These are phyloP conservation scores for Diabrotica virgifera DNA, from an alignment of 1,140 invertebrate species.

Conservation along the genomic window DNA sequence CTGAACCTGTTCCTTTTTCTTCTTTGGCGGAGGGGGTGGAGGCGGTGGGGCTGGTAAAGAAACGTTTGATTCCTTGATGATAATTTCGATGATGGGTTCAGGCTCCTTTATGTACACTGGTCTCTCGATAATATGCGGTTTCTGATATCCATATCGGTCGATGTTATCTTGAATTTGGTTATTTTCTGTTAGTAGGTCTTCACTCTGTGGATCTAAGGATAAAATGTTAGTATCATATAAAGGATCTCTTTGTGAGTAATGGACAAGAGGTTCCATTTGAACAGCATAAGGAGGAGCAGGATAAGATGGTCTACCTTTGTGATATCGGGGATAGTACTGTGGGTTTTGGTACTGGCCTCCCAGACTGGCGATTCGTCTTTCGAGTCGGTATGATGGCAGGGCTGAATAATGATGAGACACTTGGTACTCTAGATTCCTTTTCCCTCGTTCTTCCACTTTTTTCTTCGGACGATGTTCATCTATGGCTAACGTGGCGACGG, in stretches of 20 bases:
- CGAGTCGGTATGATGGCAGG: slow-evolving; percentile 52
- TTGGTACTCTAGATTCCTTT: slow-evolving; percentile 55
- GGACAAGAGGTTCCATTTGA: slow-evolving; percentile 74
- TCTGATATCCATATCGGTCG: slow-evolving; percentile 40
- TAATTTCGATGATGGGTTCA: slow-evolving; percentile 87
- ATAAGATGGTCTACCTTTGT: slow-evolving; percentile 52
- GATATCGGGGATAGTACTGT: slow-evolving; percentile 44
- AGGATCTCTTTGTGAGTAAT: slow-evolving; percentile 75
- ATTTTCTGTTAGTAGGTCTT: slow-evolving; percentile 51
- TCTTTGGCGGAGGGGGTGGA: slow-evolving; percentile 53
- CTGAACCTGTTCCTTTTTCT: slow-evolving; percentile 78
- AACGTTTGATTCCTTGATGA: slow-evolving; percentile 85
- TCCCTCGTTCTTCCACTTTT: slow-evolving; percentile 51
- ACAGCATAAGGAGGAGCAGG: slow-evolving; percentile 68
- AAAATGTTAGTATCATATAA: slow-evolving; percentile 60
- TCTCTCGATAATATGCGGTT: slow-evolving; percentile 49
- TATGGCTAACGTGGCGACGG: slow-evolving; percentile 29
- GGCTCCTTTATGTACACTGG: slow-evolving; percentile 70
- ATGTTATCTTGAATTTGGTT: slow-evolving; percentile 48
- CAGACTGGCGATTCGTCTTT: slow-evolving; percentile 46
- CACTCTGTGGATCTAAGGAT: slow-evolving; percentile 53
- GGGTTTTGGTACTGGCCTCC: slow-evolving; percentile 32
- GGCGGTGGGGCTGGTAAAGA: slow-evolving; percentile 64
- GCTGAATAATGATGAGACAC: slow-evolving; percentile 52
- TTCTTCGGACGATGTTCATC: slow-evolving; percentile 50